phyloP scores from a whole-genome alignment of 2,888 invertebrate species.

The Pterobdella sp. region DNA sequence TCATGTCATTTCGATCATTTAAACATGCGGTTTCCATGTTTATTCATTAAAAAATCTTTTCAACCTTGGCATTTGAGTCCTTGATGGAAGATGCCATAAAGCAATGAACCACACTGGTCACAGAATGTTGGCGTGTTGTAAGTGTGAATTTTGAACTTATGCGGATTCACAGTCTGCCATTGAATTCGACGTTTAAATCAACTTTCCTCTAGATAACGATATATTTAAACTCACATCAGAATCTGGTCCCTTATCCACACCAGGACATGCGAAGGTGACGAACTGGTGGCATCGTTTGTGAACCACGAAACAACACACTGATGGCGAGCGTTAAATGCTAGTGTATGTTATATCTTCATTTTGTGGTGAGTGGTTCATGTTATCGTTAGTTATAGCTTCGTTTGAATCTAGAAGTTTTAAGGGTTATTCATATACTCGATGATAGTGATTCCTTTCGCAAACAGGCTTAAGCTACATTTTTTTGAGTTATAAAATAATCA shows the following conservation, averaged over 20 bases:
- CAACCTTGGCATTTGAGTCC: constrained; percentile 79
- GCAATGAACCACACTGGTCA: constrained; percentile 97
- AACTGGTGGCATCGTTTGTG: constrained; percentile 99
- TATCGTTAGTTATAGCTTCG: too few species aligned
- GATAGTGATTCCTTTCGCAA: too few species aligned
- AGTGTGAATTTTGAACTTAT: constrained; percentile 86
- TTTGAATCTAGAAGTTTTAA: too few species aligned
- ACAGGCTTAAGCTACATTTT: too few species aligned
- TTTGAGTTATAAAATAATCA: too few species aligned
- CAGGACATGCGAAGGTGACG: constrained; percentile 97
- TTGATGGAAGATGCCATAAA: constrained; percentile 97
- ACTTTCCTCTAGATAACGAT: too few species aligned
- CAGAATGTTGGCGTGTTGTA: constrained; percentile 98
- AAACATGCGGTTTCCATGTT: neutral
- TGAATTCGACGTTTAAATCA: too few species aligned
- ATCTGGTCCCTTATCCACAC: constrained; percentile 97
- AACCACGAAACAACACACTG: constrained; percentile 98
- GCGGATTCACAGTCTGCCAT: constrained; percentile 51
- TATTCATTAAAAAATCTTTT: neutral
- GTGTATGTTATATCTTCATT: too few species aligned
- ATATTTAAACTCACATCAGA: constrained; percentile 82
- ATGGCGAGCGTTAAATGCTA: too few species aligned
- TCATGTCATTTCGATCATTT: too few species aligned
- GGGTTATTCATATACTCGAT: too few species aligned
- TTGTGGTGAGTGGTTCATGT: too few species aligned